Evolutionary conservation across 2,797 vertebrate species (phyloP).

Genomic region (Valencia hispanica): DNA sequence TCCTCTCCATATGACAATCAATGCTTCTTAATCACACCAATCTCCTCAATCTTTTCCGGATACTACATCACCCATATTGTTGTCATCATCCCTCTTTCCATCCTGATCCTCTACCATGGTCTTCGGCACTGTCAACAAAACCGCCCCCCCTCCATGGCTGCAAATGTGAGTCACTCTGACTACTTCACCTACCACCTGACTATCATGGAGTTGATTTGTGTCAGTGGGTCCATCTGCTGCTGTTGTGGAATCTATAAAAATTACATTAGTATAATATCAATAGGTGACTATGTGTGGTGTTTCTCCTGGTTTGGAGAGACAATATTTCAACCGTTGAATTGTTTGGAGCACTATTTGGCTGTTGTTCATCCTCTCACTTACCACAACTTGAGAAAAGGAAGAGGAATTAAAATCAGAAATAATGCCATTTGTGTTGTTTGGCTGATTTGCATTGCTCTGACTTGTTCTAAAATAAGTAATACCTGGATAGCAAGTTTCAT

Average conservation of each 20-base stretch:
- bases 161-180: neutral
- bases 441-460: neutral
- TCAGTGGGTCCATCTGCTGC: neutral
- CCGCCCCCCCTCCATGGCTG: neutral
- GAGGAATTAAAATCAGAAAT: slow-evolving; percentile 1
- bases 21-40: neutral
- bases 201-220: slow-evolving; percentile 4
- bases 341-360: slow-evolving; percentile 6
- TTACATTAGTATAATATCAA: neutral
- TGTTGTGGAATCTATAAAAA: neutral
- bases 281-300: neutral
- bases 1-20: neutral
- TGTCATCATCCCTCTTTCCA: slow-evolving; percentile 27
- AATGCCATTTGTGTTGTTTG: neutral
- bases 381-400: neutral
- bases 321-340: neutral
- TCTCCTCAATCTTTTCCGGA: neutral
- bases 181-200: slow-evolving; percentile 41
- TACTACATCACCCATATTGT: neutral
- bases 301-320: neutral
- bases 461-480: fast-evolving
- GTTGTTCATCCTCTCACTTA: slow-evolving; percentile 2
- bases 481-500: neutral
- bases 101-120: slow-evolving; percentile 25
- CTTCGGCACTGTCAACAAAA: neutral